A percentile compares a stretch with the other conserved stretches of the same genome.
phyloP scores from a whole-genome alignment of 2,113 vertebrate genomes.

The Columbina picui region DNA sequence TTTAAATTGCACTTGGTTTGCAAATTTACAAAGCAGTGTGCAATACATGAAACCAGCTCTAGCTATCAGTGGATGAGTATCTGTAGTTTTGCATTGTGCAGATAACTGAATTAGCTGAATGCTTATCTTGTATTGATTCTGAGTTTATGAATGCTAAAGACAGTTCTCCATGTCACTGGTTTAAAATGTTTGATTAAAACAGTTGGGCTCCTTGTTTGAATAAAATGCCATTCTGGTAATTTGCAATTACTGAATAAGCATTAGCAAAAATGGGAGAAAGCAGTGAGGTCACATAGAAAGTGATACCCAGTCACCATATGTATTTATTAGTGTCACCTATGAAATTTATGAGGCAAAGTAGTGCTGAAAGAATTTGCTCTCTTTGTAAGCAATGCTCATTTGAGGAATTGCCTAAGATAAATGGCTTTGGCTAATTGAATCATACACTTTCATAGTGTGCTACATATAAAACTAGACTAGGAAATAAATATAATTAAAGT shows the following conservation, averaged over 20 bases:
- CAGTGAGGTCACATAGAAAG: slow-evolving; percentile 27
- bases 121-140: background rate
- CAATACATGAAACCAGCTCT: background rate
- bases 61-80: background rate
- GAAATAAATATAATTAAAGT: slow-evolving; percentile 85
- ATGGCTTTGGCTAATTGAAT: slow-evolving; percentile 81
- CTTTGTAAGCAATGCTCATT: slow-evolving; percentile 69
- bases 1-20: slow-evolving; percentile 1
- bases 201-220: background rate
- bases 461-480: slow-evolving; percentile 78
- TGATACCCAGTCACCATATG: slow-evolving; percentile 13
- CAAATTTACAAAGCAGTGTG: background rate
- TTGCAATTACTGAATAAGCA: slow-evolving; percentile 32
- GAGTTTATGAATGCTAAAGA: slow-evolving; percentile 6
- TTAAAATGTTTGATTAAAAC: slow-evolving; percentile 47
- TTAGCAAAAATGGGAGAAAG: slow-evolving; percentile 17
- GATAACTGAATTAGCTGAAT: background rate
- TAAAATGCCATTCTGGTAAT: slow-evolving; percentile 1
- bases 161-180: background rate
- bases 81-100: fast-evolving
- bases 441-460: slow-evolving; percentile 75
- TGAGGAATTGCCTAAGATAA: slow-evolving; percentile 78
- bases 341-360: slow-evolving; percentile 66
- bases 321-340: slow-evolving; percentile 55
- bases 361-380: slow-evolving; percentile 57